A percentile compares a stretch with the other conserved stretches of the same genome.
phyloP scores from a whole-genome alignment of 2,888 invertebrate species.

The Agrotis segetum region DNA sequence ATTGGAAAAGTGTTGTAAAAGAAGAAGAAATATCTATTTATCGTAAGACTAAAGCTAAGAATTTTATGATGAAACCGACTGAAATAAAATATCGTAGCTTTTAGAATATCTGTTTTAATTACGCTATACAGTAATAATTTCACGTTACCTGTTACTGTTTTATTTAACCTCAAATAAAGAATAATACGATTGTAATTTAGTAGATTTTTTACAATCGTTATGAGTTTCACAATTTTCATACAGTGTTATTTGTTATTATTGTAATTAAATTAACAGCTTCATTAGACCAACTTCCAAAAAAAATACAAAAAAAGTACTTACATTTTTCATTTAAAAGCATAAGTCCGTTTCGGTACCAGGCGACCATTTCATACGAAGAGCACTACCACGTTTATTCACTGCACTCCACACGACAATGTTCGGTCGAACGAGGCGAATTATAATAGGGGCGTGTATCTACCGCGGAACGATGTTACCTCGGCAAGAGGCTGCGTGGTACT shows the following conservation, averaged over 20 bases:
- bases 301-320: conserved; percentile 62
- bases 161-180: too few species aligned
- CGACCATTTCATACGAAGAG: conserved; percentile 63
- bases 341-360: conserved; percentile 64
- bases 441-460: conserved; percentile 53
- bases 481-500: conserved; percentile 87
- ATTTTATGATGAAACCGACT: neutral
- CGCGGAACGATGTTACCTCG: conserved; percentile 73
- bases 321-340: conserved; percentile 72
- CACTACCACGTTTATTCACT: conserved; percentile 79
- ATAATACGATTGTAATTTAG: too few species aligned
- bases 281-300: neutral
- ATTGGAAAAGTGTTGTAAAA: neutral
- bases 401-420: conserved; percentile 82
- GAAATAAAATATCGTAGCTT: neutral
- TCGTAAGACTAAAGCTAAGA: neutral
- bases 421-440: conserved; percentile 54
- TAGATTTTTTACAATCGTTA: too few species aligned
- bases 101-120: neutral
- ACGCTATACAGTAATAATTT: neutral
- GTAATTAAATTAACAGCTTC: neutral
- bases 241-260: too few species aligned
- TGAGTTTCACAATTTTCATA: too few species aligned
- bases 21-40: neutral
- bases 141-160: too few species aligned